Evolutionary conservation across 2,113 vertebrate genomes (phyloP).

Genomic region (Beaufortia kweichowensis): DNA sequence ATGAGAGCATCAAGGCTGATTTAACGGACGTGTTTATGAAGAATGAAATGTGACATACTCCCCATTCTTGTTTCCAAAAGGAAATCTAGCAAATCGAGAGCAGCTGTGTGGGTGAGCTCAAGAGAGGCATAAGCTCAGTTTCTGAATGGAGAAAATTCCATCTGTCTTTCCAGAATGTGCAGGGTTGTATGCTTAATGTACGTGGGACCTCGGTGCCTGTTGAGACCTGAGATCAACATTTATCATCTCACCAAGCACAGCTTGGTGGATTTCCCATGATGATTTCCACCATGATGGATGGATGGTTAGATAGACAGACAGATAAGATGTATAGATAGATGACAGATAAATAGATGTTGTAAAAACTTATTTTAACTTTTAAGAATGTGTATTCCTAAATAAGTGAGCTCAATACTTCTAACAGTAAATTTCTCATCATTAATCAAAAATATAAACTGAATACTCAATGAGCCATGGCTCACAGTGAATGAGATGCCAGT

Average conservation of each 20-base stretch:
- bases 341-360: not conserved
- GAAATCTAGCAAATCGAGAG: conserved; percentile 80
- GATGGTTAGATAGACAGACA: not conserved
- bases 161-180: conserved; percentile 17
- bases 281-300: not conserved
- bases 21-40: conserved; percentile 28
- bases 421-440: no score
- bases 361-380: no score
- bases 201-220: no score
- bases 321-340: not conserved
- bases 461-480: no score
- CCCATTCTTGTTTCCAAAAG: conserved; percentile 72
- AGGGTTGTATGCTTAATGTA: not conserved
- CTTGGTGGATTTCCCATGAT: no score
- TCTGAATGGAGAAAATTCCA: conserved; percentile 35
- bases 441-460: no score
- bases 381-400: no score
- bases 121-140: conserved; percentile 50
- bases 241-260: no score
- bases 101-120: conserved; percentile 81
- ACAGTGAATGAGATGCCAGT: not conserved
- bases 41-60: conserved; percentile 52
- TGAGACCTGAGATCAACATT: no score
- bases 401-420: no score
- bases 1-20: not conserved